These are phyloP conservation scores for Bubalus kerabau DNA, from an alignment of 2,113 vertebrate genomes.

Conservation along the genomic window DNA sequence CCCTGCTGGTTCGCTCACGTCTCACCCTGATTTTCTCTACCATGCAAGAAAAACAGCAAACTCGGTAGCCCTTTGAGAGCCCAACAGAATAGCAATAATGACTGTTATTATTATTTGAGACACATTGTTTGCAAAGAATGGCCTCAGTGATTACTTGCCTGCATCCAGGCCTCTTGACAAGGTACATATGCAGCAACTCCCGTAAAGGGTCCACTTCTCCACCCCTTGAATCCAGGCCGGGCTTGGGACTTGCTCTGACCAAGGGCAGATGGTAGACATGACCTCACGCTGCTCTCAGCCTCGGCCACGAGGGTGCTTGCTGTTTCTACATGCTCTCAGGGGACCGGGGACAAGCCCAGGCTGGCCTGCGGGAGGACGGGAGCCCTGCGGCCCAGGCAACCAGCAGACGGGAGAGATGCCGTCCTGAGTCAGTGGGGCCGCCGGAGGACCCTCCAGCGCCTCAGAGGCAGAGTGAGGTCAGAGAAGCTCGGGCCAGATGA, in stretches of 20 bases:
- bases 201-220: neutral
- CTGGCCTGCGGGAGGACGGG: neutral
- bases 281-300: neutral
- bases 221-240: neutral
- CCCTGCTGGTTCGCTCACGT: neutral
- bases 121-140: neutral
- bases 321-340: neutral
- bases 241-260: neutral
- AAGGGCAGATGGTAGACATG: neutral
- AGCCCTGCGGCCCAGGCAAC: neutral
- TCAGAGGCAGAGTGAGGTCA: accelerated
- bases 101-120: neutral
- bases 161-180: neutral
- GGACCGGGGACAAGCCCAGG: neutral
- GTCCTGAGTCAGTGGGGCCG: accelerated
- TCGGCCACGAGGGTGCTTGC: too few species aligned
- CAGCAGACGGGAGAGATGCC: neutral
- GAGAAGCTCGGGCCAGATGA: neutral
- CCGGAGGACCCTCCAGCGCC: accelerated
- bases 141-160: neutral
- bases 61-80: neutral
- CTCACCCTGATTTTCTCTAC: neutral
- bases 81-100: neutral
- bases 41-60: neutral
- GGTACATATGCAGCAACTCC: neutral